phyloP scores from a whole-genome alignment of 37 sponge, comb jelly and placozoan genomes.

The Tethya wilhelma region DNA sequence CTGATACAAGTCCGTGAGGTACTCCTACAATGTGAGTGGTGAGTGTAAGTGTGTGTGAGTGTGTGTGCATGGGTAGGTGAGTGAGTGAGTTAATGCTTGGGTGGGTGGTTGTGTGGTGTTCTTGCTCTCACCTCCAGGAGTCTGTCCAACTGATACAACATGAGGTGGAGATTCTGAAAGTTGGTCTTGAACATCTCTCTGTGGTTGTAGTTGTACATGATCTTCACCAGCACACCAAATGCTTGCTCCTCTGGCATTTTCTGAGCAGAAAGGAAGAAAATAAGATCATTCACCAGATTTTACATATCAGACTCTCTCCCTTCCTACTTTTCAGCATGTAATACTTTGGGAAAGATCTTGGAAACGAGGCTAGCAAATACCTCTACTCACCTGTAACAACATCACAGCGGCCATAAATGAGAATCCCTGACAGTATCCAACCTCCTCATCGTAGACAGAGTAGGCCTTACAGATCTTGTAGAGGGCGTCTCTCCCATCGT shows the following conservation, averaged over 20 bases:
- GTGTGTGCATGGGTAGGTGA: not conserved
- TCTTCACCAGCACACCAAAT: conserved; percentile 90
- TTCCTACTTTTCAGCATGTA: too few relatives aligned
- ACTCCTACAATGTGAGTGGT: conserved; percentile 43
- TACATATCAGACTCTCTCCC: too few relatives aligned
- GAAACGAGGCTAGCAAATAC: not conserved
- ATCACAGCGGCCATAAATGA: conserved; percentile 96
- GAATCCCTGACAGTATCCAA: conserved; percentile 98
- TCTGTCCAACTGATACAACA: conserved; percentile 82
- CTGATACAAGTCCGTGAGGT: conserved; percentile 76
- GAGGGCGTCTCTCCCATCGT: conserved; percentile 62
- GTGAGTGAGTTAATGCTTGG: not conserved
- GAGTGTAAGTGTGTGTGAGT: not conserved
- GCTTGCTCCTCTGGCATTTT: conserved; percentile 97
- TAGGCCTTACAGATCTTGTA: conserved; percentile 95
- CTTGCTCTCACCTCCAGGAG: conserved; percentile 73
- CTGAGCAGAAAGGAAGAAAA: conserved; percentile 8
- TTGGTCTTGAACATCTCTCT: conserved; percentile 91
- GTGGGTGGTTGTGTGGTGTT: not conserved
- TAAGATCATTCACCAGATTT: not conserved
- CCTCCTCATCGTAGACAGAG: conserved; percentile 91
- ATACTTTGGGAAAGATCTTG: not conserved
- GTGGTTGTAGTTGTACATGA: conserved; percentile 92
- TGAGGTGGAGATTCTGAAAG: conserved; percentile 76
- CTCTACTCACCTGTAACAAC: conserved; percentile 78